Evolutionary conservation across 2,113 vertebrate genomes (phyloP).

Genomic region (Psittacara wagleri): DNA sequence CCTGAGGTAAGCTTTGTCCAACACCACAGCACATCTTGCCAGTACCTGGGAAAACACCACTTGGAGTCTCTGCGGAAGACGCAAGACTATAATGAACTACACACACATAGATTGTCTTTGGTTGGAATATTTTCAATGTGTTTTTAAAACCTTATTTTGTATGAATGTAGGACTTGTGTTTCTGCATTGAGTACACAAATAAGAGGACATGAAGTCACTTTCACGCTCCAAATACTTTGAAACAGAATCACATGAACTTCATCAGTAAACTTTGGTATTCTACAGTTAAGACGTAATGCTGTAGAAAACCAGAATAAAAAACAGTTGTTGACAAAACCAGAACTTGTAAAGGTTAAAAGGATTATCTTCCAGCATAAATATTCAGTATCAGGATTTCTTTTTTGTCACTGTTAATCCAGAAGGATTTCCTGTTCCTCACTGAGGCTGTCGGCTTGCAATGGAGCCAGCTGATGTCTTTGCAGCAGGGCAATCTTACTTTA

Average conservation of each 20-base stretch:
- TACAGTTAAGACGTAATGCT: neutral
- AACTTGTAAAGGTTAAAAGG: neutral
- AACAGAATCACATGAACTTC: neutral
- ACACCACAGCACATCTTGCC: neutral
- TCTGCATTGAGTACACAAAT: neutral
- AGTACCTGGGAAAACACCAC: neutral
- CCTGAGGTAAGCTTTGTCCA: conserved; percentile 18
- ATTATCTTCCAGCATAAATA: neutral
- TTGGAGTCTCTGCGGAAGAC: neutral
- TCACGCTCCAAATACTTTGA: neutral
- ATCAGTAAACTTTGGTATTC: neutral
- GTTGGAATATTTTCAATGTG: neutral
- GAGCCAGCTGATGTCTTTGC: neutral
- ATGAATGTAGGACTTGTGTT: neutral
- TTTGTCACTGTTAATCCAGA: neutral
- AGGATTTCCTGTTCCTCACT: neutral
- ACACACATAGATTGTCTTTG: neutral
- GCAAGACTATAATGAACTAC: accelerated
- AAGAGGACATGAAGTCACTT: neutral
- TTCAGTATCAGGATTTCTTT: neutral
- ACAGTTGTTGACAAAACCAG: neutral
- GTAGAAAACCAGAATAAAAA: neutral
- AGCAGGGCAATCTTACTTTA: too few relatives aligned
- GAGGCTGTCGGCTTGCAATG: neutral
- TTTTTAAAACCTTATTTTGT: neutral